These are phyloP conservation scores for Andrena trimmerana DNA, from an alignment of 2,888 invertebrate species.

Conservation along the genomic window DNA sequence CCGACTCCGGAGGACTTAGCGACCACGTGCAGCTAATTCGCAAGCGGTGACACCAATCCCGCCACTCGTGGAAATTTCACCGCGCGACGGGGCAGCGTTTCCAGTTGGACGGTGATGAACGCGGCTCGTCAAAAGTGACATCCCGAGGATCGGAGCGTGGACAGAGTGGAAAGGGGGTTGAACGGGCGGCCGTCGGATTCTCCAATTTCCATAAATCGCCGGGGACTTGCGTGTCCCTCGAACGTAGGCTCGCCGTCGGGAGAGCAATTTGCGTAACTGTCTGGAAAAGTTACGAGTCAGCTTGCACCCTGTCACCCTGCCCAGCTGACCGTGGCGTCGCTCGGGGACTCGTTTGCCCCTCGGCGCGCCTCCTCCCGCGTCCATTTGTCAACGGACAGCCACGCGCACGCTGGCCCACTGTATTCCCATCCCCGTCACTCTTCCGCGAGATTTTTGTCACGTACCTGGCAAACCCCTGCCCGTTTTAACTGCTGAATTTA, in stretches of 20 bases:
- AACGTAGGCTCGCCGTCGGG: conserved; percentile 49
- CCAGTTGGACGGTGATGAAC: conserved; percentile 43
- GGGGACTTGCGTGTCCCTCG: conserved; percentile 27
- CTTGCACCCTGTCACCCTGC: conserved; percentile 54
- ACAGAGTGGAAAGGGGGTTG: neutral
- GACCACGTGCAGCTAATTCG: too few relatives aligned
- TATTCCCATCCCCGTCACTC: conserved; percentile 2
- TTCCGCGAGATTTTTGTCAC: conserved; percentile 20
- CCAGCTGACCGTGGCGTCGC: conserved; percentile 12
- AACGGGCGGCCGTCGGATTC: conserved; percentile 6
- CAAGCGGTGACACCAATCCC: too few relatives aligned
- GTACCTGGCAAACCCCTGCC: neutral
- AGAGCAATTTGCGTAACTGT: conserved; percentile 59
- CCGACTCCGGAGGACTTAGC: too few relatives aligned
- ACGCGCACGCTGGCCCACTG: too few relatives aligned
- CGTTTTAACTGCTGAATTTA: too few relatives aligned
- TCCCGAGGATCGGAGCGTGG: neutral
- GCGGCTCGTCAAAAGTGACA: conserved; percentile 39
- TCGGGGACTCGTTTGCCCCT: conserved; percentile 10
- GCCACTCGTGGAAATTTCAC: too few relatives aligned
- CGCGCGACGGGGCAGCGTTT: too few relatives aligned
- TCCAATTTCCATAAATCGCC: conserved; percentile 68
- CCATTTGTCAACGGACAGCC: conserved; percentile 37
- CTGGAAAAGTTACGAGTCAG: conserved; percentile 62
- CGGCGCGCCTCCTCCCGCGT: conserved; percentile 5